Conservation (phyloP, 53 echinoderm and acorn worm species). For the Mesocentrotus franciscanus region DNA sequence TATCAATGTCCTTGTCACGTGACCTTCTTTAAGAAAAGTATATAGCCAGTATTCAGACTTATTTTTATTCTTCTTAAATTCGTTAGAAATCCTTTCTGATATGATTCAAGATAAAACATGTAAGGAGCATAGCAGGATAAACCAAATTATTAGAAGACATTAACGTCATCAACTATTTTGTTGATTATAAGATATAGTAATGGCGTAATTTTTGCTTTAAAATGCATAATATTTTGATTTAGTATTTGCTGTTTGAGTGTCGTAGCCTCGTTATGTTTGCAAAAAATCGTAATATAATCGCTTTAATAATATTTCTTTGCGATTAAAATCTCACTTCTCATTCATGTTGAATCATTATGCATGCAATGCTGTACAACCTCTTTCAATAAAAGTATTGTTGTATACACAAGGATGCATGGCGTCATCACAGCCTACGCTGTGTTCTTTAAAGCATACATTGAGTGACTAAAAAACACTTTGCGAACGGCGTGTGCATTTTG, state of each 20-base stretch:
- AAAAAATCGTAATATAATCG: background rate
- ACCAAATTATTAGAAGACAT: background rate
- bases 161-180: too few species aligned
- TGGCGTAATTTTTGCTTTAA: too few species aligned
- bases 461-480: constrained; percentile 1
- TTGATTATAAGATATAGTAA: too few species aligned
- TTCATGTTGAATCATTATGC: background rate
- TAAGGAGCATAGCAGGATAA: background rate
- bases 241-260: background rate
- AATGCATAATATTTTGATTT: background rate
- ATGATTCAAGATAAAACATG: background rate
- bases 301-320: background rate
- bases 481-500: constrained; percentile 13
- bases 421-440: background rate
- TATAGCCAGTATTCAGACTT: background rate
- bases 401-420: background rate
- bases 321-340: background rate
- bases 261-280: background rate
- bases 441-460: background rate
- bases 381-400: background rate
- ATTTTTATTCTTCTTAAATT: background rate
- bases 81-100: background rate
- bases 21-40: background rate
- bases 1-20: background rate
- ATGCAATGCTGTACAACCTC: too few species aligned